phyloP scores from a whole-genome alignment of 2,113 vertebrate species.

The Cranoglanis bouderius region DNA sequence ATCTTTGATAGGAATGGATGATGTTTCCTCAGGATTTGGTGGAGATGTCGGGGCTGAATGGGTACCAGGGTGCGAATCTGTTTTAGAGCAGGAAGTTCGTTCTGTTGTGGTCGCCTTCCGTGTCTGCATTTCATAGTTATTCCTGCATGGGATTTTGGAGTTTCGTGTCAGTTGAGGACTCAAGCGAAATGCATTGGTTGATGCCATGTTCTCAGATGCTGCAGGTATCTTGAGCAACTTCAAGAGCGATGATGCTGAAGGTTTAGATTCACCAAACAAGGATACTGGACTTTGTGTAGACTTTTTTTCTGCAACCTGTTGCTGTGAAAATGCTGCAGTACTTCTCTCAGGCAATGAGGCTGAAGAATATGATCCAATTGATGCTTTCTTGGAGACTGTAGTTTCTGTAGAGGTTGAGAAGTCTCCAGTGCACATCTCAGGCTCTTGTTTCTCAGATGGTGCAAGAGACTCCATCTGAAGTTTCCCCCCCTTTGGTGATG shows the following conservation, averaged over 20 bases:
- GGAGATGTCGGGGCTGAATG: conserved; percentile 77
- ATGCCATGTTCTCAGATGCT: conserved; percentile 71
- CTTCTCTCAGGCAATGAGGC: conserved; percentile 46
- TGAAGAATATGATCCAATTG: conserved; percentile 48
- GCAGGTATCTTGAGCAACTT: conserved; percentile 86
- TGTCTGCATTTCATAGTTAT: conserved; percentile 83
- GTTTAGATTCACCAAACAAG: conserved; percentile 65
- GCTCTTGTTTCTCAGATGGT: conserved; percentile 11
- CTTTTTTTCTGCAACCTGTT: conserved; percentile 57
- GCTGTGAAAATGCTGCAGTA: conserved; percentile 64
- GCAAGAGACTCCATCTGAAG: background rate
- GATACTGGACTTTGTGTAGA: conserved; percentile 65
- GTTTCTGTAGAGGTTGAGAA: conserved; percentile 44
- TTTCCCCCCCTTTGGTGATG: background rate
- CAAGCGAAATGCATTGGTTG: conserved; percentile 75
- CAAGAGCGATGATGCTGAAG: conserved; percentile 78
- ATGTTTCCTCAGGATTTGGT: conserved; percentile 66
- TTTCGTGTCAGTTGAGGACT: conserved; percentile 88
- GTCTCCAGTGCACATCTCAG: conserved; percentile 45
- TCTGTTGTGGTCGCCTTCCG: conserved; percentile 71
- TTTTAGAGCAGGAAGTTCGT: conserved; percentile 65
- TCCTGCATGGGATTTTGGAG: conserved; percentile 89
- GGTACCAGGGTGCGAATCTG: conserved; percentile 69
- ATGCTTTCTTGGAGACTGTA: conserved; percentile 42
- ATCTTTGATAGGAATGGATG: conserved; percentile 57